phyloP scores from a whole-genome alignment of 2,113 vertebrate genomes.

The Chaetura pelagica region DNA sequence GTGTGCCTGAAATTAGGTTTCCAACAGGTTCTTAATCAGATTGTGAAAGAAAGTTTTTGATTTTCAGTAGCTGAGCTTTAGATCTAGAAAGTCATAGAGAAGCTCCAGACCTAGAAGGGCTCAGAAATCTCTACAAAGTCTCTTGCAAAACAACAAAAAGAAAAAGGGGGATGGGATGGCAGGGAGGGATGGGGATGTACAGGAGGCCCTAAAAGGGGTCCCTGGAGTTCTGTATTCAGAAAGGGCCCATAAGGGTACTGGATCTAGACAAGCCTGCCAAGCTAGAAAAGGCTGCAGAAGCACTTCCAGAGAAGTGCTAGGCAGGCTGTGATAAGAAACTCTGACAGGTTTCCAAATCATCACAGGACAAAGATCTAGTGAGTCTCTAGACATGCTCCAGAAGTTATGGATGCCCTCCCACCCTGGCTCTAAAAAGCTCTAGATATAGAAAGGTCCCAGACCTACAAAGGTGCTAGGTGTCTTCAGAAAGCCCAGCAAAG shows the following conservation, averaged over 20 bases:
- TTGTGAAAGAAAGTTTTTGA: not conserved
- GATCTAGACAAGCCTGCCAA: not conserved
- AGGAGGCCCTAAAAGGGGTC: not conserved
- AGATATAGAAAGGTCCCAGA: no score
- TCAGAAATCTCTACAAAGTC: not conserved
- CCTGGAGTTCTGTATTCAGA: not conserved
- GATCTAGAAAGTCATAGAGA: not conserved
- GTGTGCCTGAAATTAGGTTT: not conserved
- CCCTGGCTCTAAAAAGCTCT: not conserved
- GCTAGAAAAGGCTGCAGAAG: not conserved
- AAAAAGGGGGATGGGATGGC: no score
- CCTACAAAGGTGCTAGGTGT: no score
- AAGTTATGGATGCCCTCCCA: not conserved
- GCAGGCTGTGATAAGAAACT: not conserved
- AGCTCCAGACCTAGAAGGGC: not conserved
- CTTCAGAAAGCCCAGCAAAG: not conserved
- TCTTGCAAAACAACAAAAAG: not conserved
- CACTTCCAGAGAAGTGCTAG: not conserved
- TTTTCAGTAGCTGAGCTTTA: not conserved
- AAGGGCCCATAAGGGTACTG: not conserved
- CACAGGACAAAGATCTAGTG: not conserved
- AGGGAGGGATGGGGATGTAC: fast-evolving
- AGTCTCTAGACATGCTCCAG: not conserved
- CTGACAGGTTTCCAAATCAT: not conserved
- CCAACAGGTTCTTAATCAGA: not conserved